phyloP scores from a whole-genome alignment of 2,113 vertebrate species.

The Cheilinus undulatus region DNA sequence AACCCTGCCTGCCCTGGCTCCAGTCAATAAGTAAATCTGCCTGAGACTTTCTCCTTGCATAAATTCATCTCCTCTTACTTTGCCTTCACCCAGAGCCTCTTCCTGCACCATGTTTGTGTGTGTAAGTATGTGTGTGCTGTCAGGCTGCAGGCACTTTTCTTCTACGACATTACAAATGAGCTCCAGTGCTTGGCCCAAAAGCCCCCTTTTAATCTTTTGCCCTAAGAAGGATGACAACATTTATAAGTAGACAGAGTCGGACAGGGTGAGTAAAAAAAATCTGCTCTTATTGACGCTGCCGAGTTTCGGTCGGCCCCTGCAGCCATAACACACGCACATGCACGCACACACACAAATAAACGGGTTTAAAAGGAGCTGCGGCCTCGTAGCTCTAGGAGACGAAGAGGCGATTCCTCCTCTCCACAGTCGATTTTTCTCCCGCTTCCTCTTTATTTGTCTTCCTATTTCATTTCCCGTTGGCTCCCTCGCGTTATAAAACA shows the following conservation, averaged over 20 bases:
- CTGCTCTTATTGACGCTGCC: constrained; percentile 52
- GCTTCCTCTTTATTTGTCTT: constrained; percentile 61
- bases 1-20: constrained; percentile 17
- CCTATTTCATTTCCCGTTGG: constrained; percentile 60
- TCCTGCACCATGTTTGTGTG: constrained; percentile 7
- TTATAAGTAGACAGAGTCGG: constrained; percentile 63
- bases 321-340: constrained; percentile 30
- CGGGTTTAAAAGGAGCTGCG: neutral
- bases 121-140: constrained; percentile 14
- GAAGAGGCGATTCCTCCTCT: constrained; percentile 47
- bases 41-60: neutral
- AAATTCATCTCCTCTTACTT: constrained; percentile 19
- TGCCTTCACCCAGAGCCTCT: neutral
- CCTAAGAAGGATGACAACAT: constrained; percentile 67
- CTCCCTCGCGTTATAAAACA: constrained; percentile 57
- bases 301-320: constrained; percentile 44
- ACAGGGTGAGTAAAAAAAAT: constrained; percentile 29
- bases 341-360: neutral
- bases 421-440: constrained; percentile 42
- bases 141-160: constrained; percentile 47
- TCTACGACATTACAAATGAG: constrained; percentile 63
- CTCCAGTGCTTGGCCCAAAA: constrained; percentile 55
- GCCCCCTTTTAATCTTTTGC: constrained; percentile 68
- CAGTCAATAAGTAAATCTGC: constrained; percentile 20
- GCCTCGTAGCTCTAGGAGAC: constrained; percentile 28